Base-by-base conservation (phyloP, 1,140 invertebrate species). In the Branchinecta lynchi region DNA sequence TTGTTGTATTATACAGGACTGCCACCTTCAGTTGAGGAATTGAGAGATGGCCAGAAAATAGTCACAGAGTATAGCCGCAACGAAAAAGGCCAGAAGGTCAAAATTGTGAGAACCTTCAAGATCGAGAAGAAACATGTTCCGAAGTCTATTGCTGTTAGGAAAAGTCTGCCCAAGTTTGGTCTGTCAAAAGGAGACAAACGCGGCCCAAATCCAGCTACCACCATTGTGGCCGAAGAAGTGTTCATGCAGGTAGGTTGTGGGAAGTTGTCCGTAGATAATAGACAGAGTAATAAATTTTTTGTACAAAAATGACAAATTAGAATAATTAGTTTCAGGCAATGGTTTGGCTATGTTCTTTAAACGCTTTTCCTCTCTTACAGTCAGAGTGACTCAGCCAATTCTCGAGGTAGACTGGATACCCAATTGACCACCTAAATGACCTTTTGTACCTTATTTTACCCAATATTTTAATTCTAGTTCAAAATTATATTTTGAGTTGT, bases 161-260 rank as follows among this genome's bases (percentile, higher is more conserved):
- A 97, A 80, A 89, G 87, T 65, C 96, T 92, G 92, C 82, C 85
- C 32, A 98, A 98, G 79, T 98, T 94, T 83, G 96, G 96, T 45
- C 86, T 89, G 70, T 93, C 92, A 7, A 83, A 83, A 32, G 84
- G 85, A 76, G 96, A 98, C 76, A 89, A 92, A 73, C 90, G 92
- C 7, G 96, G 96, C 2, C 95, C 95, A 0, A 96, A 98, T 79
- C 91, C 95, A 32, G 87, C 93, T 0, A 99, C 94, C 0, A 99
- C 96, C 5, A 89, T 95, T 76, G 88, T 93, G 3, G 87, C 89
- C 71, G 96, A 99, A 84, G 95, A 98, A 81, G 90, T 98, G 7
- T 89, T 86, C 73, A 95, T 99, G 90, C 92, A 84, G 74, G 85
- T 83, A 60, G 17, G 51, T 60, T 20, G 6, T 20, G 76, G 76